Evolutionary conservation across 1,140 invertebrate genomes (phyloP).

Genomic region (Cardiocondyla obscurior): DNA sequence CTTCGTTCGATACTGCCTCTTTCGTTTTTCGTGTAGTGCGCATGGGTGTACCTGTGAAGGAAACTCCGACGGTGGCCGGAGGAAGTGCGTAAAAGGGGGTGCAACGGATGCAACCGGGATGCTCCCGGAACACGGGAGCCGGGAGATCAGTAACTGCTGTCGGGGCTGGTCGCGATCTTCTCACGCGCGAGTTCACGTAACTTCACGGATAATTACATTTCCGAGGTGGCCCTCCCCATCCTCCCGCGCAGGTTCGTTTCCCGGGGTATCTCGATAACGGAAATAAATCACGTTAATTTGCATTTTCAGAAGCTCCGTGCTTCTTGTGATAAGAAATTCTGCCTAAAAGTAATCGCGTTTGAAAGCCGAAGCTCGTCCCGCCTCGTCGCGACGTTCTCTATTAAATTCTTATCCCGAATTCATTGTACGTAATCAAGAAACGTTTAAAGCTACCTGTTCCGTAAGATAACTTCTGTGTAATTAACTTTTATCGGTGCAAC

Average conservation of each 20-base stretch:
- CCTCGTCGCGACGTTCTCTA: background rate
- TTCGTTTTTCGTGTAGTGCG: conserved; percentile 76
- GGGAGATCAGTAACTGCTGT: conserved; percentile 58
- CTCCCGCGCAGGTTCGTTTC: no score
- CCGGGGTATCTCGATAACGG: background rate
- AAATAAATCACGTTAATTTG: background rate
- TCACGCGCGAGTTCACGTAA: conserved; percentile 20
- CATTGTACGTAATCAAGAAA: background rate
- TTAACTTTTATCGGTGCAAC: no score
- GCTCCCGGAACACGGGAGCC: conserved; percentile 57
- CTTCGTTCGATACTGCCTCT: conserved; percentile 67
- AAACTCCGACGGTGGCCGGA: conserved; percentile 61
- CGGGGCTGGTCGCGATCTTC: conserved; percentile 45
- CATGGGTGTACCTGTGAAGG: conserved; percentile 76
- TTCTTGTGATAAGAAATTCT: background rate
- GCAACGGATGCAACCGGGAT: conserved; percentile 66
- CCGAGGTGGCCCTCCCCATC: background rate
- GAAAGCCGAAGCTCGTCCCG: background rate
- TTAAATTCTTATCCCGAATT: background rate
- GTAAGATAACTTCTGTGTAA: background rate
- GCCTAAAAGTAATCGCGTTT: background rate
- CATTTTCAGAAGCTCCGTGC: background rate
- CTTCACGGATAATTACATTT: background rate
- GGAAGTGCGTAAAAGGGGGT: conserved; percentile 70
- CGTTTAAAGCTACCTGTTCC: background rate